A percentile compares a stretch with the other conserved stretches of the same genome.
These are phyloP conservation scores for Bubo scandiacus DNA, from an alignment of 2,113 vertebrate species.

Conservation along the genomic window DNA sequence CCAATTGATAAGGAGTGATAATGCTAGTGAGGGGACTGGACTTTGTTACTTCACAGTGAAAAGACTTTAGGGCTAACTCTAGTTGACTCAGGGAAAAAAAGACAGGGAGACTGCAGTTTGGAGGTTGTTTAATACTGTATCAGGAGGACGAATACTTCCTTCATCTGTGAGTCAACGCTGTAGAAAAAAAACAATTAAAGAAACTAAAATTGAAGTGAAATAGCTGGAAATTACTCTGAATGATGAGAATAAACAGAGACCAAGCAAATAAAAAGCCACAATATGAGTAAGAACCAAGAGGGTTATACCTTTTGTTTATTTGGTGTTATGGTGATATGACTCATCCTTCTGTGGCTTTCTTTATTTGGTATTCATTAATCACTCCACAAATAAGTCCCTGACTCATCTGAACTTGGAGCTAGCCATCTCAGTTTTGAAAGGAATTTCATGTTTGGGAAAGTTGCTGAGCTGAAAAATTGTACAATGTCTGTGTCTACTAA, in stretches of 20 bases:
- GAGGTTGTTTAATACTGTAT: neutral
- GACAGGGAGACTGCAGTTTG: neutral
- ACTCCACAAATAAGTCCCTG: neutral
- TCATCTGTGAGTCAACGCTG: neutral
- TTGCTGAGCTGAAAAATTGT: rapidly evolving
- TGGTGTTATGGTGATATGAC: neutral
- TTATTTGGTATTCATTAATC: constrained; percentile 11
- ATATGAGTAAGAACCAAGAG: neutral
- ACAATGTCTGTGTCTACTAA: neutral
- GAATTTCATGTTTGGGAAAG: neutral
- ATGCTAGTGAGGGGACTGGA: neutral
- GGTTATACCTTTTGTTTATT: neutral
- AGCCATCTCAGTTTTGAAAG: neutral
- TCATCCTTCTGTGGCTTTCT: neutral
- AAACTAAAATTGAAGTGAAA: neutral
- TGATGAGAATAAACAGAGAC: neutral
- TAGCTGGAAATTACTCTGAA: neutral
- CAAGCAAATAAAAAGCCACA: neutral
- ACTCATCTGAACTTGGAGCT: neutral
- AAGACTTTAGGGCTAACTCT: neutral
- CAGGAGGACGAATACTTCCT: neutral
- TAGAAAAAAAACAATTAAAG: neutral
- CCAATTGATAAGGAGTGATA: neutral
- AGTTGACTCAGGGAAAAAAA: neutral
- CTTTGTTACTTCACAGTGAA: neutral